These are phyloP conservation scores for Fregetta grallaria DNA, from an alignment of 2,113 vertebrate species.

Conservation along the genomic window DNA sequence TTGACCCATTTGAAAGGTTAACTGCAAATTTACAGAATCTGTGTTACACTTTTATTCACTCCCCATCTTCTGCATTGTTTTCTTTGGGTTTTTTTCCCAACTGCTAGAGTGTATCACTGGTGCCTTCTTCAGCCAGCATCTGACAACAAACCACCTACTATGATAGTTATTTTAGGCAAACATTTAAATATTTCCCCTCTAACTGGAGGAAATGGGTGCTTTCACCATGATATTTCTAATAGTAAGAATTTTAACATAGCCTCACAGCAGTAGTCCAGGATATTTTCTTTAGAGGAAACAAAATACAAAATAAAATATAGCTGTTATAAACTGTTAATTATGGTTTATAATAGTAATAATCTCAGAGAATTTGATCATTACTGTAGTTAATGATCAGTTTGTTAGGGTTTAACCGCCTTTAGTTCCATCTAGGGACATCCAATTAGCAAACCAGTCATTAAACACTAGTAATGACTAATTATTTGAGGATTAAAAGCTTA, in stretches of 20 bases:
- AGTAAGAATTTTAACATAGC: neutral
- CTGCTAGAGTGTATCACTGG: neutral
- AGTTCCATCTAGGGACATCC: constrained; percentile 61
- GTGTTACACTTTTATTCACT: neutral
- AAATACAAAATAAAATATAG: constrained; percentile 63
- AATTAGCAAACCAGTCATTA: constrained; percentile 74
- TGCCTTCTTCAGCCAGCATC: neutral
- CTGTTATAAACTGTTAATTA: constrained; percentile 68
- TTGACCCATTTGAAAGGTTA: neutral
- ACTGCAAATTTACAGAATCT: neutral
- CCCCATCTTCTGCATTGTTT: neutral
- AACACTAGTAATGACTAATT: constrained; percentile 75
- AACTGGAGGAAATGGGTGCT: neutral
- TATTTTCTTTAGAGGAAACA: constrained; percentile 23
- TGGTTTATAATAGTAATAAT: constrained; percentile 68
- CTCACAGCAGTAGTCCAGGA: neutral
- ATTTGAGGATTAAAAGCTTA: constrained; percentile 72
- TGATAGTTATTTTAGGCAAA: neutral
- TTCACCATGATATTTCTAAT: neutral
- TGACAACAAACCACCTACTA: neutral
- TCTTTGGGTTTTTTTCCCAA: neutral
- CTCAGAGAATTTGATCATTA: constrained; percentile 71
- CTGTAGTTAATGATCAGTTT: constrained; percentile 71
- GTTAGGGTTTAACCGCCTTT: constrained; percentile 65
- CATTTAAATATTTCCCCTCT: neutral